phyloP scores from a whole-genome alignment of 2,113 vertebrate species.

The Gnathonemus longibarbis region DNA sequence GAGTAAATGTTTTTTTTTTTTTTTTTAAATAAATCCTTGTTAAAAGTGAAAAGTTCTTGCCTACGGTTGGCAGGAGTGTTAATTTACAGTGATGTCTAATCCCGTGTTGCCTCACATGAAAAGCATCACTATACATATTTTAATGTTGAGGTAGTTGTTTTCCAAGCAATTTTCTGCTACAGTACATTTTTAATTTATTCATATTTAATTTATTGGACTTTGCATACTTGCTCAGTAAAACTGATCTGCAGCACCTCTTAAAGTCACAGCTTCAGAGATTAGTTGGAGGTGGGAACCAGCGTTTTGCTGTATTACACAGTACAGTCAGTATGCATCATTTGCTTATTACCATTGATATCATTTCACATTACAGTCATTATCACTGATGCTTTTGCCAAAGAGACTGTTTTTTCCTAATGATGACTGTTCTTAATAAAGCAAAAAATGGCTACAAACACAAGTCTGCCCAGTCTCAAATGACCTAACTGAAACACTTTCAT shows the following conservation, averaged over 20 bases:
- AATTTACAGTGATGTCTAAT: slow-evolving; percentile 80
- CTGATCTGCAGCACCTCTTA: slow-evolving; percentile 67
- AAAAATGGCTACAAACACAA: slow-evolving; percentile 30
- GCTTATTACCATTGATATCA: slow-evolving; percentile 18
- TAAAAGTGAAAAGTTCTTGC: slow-evolving; percentile 78
- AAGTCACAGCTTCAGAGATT: slow-evolving; percentile 50
- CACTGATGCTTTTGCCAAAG: slow-evolving; percentile 43
- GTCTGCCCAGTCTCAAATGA: slow-evolving; percentile 54
- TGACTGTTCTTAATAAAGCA: not conserved
- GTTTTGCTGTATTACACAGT: slow-evolving; percentile 26
- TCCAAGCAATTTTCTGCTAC: slow-evolving; percentile 75
- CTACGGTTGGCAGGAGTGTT: slow-evolving; percentile 73
- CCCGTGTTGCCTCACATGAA: slow-evolving; percentile 66
- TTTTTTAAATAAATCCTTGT: slow-evolving; percentile 70
- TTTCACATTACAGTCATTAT: slow-evolving; percentile 4
- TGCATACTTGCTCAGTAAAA: slow-evolving; percentile 66
- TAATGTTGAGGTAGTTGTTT: slow-evolving; percentile 70
- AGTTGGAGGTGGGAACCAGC: slow-evolving; percentile 42
- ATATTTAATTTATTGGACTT: slow-evolving; percentile 73
- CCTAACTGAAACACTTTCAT: slow-evolving; percentile 53
- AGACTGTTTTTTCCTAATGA: slow-evolving; percentile 37
- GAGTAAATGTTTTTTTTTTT: slow-evolving; percentile 67
- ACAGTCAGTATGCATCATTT: slow-evolving; percentile 40
- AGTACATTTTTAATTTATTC: slow-evolving; percentile 77
- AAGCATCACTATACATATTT: slow-evolving; percentile 70